Base-by-base conservation (phyloP, 2,888 invertebrate genomes). In the Callosobruchus maculatus region DNA sequence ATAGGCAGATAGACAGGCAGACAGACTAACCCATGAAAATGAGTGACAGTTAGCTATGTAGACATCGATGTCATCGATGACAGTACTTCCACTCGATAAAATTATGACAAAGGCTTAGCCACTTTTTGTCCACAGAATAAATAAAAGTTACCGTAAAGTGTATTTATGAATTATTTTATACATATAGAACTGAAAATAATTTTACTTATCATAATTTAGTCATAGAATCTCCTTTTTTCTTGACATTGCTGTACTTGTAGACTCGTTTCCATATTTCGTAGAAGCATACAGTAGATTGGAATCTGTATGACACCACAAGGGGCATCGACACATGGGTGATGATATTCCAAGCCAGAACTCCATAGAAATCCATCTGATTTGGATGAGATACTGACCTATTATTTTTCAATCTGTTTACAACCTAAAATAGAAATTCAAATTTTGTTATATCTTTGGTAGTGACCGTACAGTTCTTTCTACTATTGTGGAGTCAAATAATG, bases 241-340 rank as follows among this genome's bases (percentile, higher is more conserved):
- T 68, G 68, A 21, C 7, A 20, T 21, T 84, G 75, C 91, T 90
- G 77, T 90, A 90, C 83, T 96, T 96, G 87, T 95, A 96, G 72
- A 94, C 92, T 78, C 93, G 92, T 85, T 95, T 96, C 96, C 96
- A 96, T 72, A 96, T 94, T 86, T 96, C 96, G 82, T 95, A 95
- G 20, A 96, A 90, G 85, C 96, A 96, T 80, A 96, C 95, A 0
- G 95, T 94, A 2, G 95, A 95, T 85, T 96, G 96, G 84, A 96
- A 96, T 68, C 96, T 89, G 87, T 95, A 96, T 87, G 95, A 95
- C 78, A 95, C 95, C 0, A 94, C 93, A 68, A 96, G 88, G 0
- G 96, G 96, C 91, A 95, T 94, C 0, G 94, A 93, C 0, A 95
- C 92, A 84, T 96, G 95, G 0, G 94, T 94, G 81, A 96, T 95